Percentiles rank a stretch among this genome's conserved stretches.
Conservation (phyloP, 2,888 invertebrate genomes). For the Drosophila trichaetosa region DNA sequence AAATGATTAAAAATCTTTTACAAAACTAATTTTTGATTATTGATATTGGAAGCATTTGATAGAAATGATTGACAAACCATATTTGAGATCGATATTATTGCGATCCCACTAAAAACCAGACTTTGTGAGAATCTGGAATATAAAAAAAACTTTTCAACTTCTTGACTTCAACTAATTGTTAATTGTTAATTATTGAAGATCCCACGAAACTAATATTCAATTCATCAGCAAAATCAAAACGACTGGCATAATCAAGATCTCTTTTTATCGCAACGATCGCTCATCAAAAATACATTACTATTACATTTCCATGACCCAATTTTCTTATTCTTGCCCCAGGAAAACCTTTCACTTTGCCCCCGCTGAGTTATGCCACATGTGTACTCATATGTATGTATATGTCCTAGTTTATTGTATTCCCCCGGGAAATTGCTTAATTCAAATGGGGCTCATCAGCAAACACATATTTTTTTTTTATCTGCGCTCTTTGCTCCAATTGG, state of each 20-base stretch:
- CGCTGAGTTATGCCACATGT: constrained; percentile 39
- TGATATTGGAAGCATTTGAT: not conserved
- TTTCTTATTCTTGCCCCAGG: constrained; percentile 13
- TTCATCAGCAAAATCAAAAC: not conserved
- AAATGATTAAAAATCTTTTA: not conserved
- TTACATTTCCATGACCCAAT: constrained; percentile 36
- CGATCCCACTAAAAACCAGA: not conserved
- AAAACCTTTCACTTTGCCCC: constrained; percentile 53
- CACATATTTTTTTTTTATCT: constrained; percentile 12
- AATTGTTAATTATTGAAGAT: not conserved
- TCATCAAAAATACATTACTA: not conserved
- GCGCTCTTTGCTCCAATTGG: constrained; percentile 21
- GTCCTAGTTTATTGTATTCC: constrained; percentile 29
- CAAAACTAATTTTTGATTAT: not conserved
- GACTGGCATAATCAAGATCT: not conserved
- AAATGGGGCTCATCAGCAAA: constrained; percentile 49
- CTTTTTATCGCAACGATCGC: not conserved
- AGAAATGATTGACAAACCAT: not conserved
- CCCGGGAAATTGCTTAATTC: constrained; percentile 41
- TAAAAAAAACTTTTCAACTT: not conserved
- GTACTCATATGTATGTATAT: constrained; percentile 36
- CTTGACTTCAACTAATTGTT: not conserved
- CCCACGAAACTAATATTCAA: not conserved
- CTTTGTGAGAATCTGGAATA: too few species aligned
- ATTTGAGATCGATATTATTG: not conserved